These are phyloP conservation scores for Bombylius discolor DNA, from an alignment of 2,888 invertebrate genomes.

Conservation along the genomic window DNA sequence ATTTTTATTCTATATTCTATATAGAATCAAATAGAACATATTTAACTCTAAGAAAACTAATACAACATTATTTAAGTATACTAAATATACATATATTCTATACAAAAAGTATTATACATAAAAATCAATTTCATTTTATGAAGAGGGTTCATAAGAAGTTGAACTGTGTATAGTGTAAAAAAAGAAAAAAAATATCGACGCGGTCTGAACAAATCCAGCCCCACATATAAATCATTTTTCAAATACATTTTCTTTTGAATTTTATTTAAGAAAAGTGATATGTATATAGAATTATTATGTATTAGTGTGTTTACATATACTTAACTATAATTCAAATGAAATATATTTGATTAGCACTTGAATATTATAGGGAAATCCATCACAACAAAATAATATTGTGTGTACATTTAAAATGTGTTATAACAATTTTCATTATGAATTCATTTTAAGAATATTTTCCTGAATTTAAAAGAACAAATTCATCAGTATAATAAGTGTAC, in stretches of 20 bases:
- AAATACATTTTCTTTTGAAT: too few species aligned
- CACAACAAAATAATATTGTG: slow-evolving; percentile 2
- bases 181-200: not conserved
- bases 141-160: not conserved
- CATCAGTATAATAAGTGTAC: slow-evolving; percentile 9
- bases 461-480: slow-evolving; percentile 1
- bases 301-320: not conserved
- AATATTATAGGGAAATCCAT: slow-evolving; percentile 9
- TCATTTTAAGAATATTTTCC: slow-evolving; percentile 2
- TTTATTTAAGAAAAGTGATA: too few species aligned
- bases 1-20: too few species aligned
- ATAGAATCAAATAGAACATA: too few species aligned
- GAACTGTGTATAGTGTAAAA: not conserved
- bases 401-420: not conserved
- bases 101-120: too few species aligned
- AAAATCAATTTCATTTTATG: too few species aligned
- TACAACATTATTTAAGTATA: not conserved
- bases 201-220: not conserved
- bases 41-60: not conserved
- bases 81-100: not conserved
- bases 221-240: slow-evolving; percentile 1
- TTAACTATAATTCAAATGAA: not conserved
- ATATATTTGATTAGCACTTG: slow-evolving; percentile 12
- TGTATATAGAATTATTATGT: not conserved
- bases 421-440: not conserved